These are phyloP conservation scores for Gymnothorax reevesii DNA, from an alignment of 2,797 vertebrate species.

Conservation along the genomic window DNA sequence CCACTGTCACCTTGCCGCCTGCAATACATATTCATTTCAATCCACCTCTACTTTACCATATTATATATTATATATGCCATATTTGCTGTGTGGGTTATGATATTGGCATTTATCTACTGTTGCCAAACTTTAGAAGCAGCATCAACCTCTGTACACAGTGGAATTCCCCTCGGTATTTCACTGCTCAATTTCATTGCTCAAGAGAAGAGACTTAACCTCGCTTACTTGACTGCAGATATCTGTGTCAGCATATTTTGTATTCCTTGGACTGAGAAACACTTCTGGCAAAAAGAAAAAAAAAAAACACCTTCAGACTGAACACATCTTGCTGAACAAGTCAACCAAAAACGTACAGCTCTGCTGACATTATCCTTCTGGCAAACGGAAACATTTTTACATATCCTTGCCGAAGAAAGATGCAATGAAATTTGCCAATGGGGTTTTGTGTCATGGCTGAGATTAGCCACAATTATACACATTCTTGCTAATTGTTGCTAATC, in stretches of 20 bases:
- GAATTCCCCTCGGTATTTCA: neutral
- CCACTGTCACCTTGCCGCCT: no score
- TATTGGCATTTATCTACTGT: neutral
- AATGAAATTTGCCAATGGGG: neutral
- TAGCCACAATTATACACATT: neutral
- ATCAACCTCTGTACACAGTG: neutral
- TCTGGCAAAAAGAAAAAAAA: neutral
- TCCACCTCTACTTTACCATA: neutral
- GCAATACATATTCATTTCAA: neutral
- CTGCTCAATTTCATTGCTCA: neutral
- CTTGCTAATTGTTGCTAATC: no score
- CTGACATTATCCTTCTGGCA: slow-evolving; percentile 5
- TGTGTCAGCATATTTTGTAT: slow-evolving; percentile 22
- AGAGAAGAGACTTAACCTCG: neutral
- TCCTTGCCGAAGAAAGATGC: slow-evolving; percentile 6
- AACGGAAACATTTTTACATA: neutral
- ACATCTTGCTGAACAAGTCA: slow-evolving; percentile 15
- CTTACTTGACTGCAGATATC: slow-evolving; percentile 11
- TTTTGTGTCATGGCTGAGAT: neutral
- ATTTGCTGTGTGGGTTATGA: neutral
- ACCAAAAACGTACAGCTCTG: slow-evolving; percentile 12
- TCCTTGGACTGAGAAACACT: slow-evolving; percentile 7
- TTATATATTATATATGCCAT: no score
- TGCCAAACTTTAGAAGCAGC: neutral
- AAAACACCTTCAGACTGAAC: neutral